Evolutionary conservation across 30 jellyfish, hydroid and myxozoan genomes (phyloP).

Genomic region (Aurelia coerulea): DNA sequence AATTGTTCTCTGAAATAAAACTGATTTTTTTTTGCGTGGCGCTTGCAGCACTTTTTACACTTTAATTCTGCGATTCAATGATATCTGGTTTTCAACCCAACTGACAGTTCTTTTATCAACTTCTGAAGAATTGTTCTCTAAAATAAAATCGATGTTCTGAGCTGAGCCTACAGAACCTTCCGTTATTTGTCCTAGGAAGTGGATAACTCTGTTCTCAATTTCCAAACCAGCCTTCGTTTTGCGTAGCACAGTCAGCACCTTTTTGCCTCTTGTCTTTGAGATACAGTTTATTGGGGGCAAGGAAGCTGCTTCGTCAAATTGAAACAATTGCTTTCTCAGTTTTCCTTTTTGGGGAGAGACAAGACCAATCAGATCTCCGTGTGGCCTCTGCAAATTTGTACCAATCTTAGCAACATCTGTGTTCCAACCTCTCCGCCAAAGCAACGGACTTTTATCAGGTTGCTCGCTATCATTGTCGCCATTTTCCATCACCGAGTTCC

Average conservation of each 20-base stretch:
- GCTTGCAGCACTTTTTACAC: not conserved
- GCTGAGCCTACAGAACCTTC: not conserved
- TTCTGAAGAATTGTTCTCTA: not conserved
- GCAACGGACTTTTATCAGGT: not conserved
- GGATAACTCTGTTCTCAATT: not conserved
- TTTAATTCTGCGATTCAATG: constrained; percentile 6
- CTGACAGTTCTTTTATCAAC: constrained; percentile 21
- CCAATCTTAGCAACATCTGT: not conserved
- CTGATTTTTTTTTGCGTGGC: not conserved
- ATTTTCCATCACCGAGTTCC: too few relatives aligned
- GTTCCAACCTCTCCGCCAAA: not conserved
- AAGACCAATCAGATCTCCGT: not conserved
- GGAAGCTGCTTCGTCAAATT: too few relatives aligned
- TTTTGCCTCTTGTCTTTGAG: not conserved
- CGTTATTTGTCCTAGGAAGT: not conserved
- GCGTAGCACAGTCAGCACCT: not conserved
- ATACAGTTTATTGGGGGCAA: too few relatives aligned
- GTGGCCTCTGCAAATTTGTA: not conserved
- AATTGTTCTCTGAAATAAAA: too few relatives aligned
- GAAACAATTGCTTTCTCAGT: not conserved
- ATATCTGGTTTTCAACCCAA: constrained; percentile 47
- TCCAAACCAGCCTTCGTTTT: constrained; percentile 10
- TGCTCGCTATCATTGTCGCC: too few relatives aligned
- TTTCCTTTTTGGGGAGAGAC: not conserved
- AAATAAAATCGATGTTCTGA: not conserved